Evolutionary conservation across 1,140 invertebrate genomes (phyloP).

Genomic region (Grapholita molesta): DNA sequence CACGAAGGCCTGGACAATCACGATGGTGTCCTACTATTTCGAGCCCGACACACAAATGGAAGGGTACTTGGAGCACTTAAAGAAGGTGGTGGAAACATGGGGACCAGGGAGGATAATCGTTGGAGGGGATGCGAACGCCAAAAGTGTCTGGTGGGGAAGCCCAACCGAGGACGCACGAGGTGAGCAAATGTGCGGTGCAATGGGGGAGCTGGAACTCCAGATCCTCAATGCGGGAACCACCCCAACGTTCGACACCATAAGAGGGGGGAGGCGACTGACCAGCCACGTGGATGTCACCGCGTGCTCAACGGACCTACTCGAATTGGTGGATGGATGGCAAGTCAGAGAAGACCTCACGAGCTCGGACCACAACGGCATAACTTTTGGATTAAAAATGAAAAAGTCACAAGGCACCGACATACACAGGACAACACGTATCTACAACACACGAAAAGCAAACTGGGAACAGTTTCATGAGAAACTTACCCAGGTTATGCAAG

Average conservation of each 20-base stretch:
- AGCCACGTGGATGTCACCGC: background rate
- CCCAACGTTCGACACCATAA: background rate
- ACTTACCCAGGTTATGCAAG: background rate
- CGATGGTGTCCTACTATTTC: constrained; percentile 20
- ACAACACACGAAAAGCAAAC: background rate
- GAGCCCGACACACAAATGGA: constrained; percentile 18
- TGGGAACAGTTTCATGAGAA: background rate
- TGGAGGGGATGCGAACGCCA: constrained; percentile 28
- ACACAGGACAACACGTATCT: background rate
- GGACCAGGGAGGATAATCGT: background rate
- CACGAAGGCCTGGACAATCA: constrained; percentile 13
- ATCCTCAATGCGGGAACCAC: background rate
- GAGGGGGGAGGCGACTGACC: background rate
- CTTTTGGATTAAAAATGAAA: background rate
- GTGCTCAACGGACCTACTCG: background rate
- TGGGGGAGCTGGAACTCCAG: constrained; percentile 16
- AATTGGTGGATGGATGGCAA: background rate
- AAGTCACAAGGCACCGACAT: background rate
- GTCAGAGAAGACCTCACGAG: background rate
- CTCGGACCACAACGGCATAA: background rate
- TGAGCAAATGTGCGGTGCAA: background rate
- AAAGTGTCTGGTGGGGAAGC: constrained; percentile 29
- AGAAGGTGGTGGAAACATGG: background rate
- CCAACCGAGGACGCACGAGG: constrained; percentile 10
- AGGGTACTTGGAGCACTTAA: constrained; percentile 8